Evolutionary conservation across 1,140 invertebrate genomes (phyloP).

Genomic region (Melanaphis sacchari): DNA sequence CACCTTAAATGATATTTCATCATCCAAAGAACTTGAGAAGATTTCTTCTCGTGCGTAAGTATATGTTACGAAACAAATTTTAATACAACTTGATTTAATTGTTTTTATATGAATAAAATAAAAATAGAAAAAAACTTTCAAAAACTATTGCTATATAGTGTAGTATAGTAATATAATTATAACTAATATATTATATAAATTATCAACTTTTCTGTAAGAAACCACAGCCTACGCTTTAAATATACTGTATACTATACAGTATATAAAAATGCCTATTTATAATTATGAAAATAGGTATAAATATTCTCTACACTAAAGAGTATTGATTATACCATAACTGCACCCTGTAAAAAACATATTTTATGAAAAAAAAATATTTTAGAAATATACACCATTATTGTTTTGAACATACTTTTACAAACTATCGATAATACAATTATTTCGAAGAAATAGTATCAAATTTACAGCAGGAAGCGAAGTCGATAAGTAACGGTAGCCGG

Average conservation of each 20-base stretch:
- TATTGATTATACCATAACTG: neutral
- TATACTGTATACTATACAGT: too few relatives aligned
- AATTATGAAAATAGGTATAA: too few relatives aligned
- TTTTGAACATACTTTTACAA: neutral
- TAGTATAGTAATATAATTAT: too few relatives aligned
- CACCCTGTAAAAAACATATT: neutral
- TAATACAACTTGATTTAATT: neutral
- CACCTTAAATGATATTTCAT: too few relatives aligned
- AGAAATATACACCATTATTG: neutral
- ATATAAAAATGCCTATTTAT: too few relatives aligned
- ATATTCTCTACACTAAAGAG: neutral
- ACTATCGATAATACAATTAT: neutral
- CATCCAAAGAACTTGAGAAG: too few relatives aligned
- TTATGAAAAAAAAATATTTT: neutral
- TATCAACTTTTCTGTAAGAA: neutral
- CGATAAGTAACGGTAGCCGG: slow-evolving; percentile 26
- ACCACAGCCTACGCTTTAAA: neutral
- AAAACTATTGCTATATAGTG: too few relatives aligned
- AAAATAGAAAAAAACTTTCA: neutral
- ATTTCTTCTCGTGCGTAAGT: too few relatives aligned
- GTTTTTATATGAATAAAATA: neutral
- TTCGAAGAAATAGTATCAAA: slow-evolving; percentile 27
- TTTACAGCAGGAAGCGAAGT: slow-evolving; percentile 27
- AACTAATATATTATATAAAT: too few relatives aligned
- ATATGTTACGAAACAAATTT: neutral